phyloP scores from a whole-genome alignment of 2,113 vertebrate genomes.

The Rattus rattus region DNA sequence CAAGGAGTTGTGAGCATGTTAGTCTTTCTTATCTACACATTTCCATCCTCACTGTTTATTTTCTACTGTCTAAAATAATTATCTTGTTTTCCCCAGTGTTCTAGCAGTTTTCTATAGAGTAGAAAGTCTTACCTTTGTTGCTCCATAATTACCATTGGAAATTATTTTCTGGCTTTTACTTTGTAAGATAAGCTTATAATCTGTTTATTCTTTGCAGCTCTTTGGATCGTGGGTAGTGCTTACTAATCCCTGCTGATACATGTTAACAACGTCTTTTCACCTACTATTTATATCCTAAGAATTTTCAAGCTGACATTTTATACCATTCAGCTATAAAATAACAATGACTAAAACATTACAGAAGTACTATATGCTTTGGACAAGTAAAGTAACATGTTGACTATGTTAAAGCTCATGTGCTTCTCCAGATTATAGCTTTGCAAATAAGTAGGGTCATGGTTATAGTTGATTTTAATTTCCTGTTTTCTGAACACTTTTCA shows the following conservation, averaged over 20 bases:
- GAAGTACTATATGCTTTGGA: conserved; percentile 49
- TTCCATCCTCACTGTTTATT: neutral
- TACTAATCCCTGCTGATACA: neutral
- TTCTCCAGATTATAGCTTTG: conserved; percentile 41
- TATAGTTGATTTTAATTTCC: conserved; percentile 41
- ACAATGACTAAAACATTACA: conserved; percentile 36
- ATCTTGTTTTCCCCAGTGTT: neutral
- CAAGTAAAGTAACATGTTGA: conserved; percentile 7
- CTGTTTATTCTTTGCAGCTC: neutral
- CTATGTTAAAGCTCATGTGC: conserved; percentile 27
- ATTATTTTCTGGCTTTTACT: conserved; percentile 30
- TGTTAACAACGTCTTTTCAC: neutral
- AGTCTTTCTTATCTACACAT: neutral
- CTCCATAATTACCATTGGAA: neutral
- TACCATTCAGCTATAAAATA: conserved; percentile 8
- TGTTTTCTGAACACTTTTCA: conserved; percentile 40
- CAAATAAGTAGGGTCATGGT: conserved; percentile 25
- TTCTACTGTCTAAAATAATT: neutral
- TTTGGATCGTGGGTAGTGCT: neutral
- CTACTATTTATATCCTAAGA: conserved; percentile 25
- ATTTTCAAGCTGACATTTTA: conserved; percentile 50
- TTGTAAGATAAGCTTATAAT: conserved; percentile 25
- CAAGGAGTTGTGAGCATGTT: neutral
- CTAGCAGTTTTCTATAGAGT: neutral
- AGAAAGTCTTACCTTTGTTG: neutral